phyloP scores from a whole-genome alignment of 1,140 invertebrate species.

The Contarinia nasturtii region DNA sequence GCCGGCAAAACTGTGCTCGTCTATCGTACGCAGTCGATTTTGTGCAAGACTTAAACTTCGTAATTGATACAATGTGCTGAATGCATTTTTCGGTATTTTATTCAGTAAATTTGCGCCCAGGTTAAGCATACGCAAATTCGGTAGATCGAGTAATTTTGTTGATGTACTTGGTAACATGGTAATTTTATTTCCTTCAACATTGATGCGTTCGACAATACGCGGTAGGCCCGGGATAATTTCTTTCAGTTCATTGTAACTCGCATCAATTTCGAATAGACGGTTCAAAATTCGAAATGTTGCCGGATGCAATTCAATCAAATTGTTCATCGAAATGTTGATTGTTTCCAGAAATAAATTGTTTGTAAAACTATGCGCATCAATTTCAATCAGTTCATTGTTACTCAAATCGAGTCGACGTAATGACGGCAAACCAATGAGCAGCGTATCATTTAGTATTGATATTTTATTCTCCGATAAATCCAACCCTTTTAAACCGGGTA shows the following conservation, averaged over 20 bases:
- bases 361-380: conserved; percentile 54
- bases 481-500: conserved; percentile 59
- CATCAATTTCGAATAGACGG: conserved; percentile 57
- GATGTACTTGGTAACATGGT: conserved; percentile 35
- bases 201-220: conserved; percentile 55
- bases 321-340: conserved; percentile 58
- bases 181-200: conserved; percentile 54
- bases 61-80: conserved; percentile 47
- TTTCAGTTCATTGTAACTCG: conserved; percentile 51
- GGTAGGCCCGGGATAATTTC: conserved; percentile 53
- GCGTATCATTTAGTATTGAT: conserved; percentile 40
- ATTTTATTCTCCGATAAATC: conserved; percentile 64
- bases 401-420: conserved; percentile 60
- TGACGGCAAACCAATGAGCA: conserved; percentile 54
- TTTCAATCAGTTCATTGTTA: conserved; percentile 45
- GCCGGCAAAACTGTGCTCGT: conserved; percentile 47
- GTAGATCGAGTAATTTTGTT: conserved; percentile 45
- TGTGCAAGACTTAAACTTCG: conserved; percentile 53
- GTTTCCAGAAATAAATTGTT: conserved; percentile 51
- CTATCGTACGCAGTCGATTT: conserved; percentile 50
- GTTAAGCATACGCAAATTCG: conserved; percentile 49
- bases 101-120: conserved; percentile 58
- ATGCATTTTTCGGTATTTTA: conserved; percentile 38
- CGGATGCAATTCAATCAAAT: conserved; percentile 41
- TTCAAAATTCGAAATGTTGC: conserved; percentile 51